Conservation (phyloP, 2,888 invertebrate species). For the Ectemnius cavifrons region DNA sequence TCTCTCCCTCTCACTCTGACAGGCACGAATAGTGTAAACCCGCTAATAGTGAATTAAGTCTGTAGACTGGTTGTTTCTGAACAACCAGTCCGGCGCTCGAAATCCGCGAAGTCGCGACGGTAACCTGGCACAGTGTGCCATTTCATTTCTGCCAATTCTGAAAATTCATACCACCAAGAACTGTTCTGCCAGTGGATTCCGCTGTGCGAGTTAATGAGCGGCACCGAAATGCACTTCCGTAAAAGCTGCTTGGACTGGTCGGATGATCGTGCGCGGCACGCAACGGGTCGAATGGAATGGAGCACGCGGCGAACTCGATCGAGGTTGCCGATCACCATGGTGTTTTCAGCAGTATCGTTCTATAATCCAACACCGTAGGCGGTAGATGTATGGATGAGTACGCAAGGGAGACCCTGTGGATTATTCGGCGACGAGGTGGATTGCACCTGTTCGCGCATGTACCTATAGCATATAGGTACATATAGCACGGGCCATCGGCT, state of each 20-base stretch:
- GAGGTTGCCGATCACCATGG: slow-evolving; percentile 27
- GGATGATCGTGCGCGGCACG: slow-evolving; percentile 55
- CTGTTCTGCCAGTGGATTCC: slow-evolving; percentile 44
- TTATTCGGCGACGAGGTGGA: slow-evolving; percentile 35
- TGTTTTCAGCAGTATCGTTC: slow-evolving; percentile 58
- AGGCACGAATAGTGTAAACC: slow-evolving; percentile 28
- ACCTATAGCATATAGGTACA: neutral
- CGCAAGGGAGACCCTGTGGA: slow-evolving; percentile 31
- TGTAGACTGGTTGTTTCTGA: slow-evolving; percentile 14
- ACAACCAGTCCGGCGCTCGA: slow-evolving; percentile 5
- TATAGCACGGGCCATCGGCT: neutral
- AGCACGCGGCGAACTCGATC: slow-evolving; percentile 54
- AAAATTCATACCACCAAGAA: slow-evolving; percentile 56
- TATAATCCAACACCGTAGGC: slow-evolving; percentile 65
- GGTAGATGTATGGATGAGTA: slow-evolving; percentile 50
- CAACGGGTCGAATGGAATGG: slow-evolving; percentile 36
- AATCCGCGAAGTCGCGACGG: neutral
- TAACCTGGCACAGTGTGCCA: slow-evolving; percentile 41
- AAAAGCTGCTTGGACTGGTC: slow-evolving; percentile 38
- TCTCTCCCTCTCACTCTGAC: slow-evolving; percentile 19
- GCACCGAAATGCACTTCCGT: slow-evolving; percentile 47
- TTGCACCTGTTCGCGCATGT: slow-evolving; percentile 53
- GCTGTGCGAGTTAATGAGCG: slow-evolving; percentile 42
- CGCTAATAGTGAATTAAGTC: slow-evolving; percentile 34
- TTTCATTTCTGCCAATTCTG: slow-evolving; percentile 33